Base-by-base conservation (phyloP, 2,113 vertebrate species). In the Crotalus tigris region DNA sequence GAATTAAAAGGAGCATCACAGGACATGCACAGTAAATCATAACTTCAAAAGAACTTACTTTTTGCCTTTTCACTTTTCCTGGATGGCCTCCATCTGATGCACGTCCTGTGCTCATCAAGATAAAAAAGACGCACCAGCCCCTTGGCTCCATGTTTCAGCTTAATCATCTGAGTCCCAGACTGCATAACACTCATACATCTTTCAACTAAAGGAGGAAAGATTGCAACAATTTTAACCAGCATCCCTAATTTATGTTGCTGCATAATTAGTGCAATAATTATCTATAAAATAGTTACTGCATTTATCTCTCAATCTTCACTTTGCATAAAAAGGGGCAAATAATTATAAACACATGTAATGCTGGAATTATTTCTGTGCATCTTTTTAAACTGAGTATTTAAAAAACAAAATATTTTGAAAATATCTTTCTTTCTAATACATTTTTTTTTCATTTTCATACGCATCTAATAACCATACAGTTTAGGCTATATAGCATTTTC, bases 151-250 rank as follows among this genome's bases (percentile, higher is more conserved):
- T 98, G 98, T 97, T 99, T 99, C 96, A 99, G 97, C 95, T 99
- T 99, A 95, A 99, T 98, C 99, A 99, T 99, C 97, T 99, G 99
- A n/a, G 99, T 99, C 97, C 99, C 99, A 39, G 99, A 99, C 97
- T 99, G 99, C 99, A 99, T 99, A 90, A 99, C 98, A 94, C 98
- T 98, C 99, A 99, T 99, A 97, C 99, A 99, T 99, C 99, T 98
- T 98, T 99, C 99, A 98, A 99, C 99, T 99, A 98, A 46, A 94
- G 59, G 95, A 97, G 94, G 91, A 97, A 54, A 97, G 81, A 97
- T 81, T 26, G 94, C 12, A 94, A 75, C 0, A 64, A 91, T 93
- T 75, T 88, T 61, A 89, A 1, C 23, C 26, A 24, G 89, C 9
- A 0, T 0, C 69, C 15, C 15, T 88, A 26, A 11, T 69, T 86